These are phyloP conservation scores for Hydropotes inermis DNA, from an alignment of 2,113 vertebrate genomes.

Conservation along the genomic window DNA sequence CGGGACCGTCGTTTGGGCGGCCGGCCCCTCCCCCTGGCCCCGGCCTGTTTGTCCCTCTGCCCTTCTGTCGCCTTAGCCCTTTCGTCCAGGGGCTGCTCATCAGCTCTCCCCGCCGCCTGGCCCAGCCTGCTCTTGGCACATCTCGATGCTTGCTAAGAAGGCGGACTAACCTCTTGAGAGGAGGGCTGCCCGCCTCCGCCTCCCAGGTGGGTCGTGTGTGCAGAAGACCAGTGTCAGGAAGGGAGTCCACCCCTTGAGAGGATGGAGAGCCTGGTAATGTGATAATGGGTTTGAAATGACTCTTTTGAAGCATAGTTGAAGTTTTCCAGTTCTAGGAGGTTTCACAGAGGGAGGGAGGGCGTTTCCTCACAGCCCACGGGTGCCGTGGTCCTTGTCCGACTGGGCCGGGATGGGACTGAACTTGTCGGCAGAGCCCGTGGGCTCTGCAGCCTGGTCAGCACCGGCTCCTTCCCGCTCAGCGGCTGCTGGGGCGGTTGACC, in stretches of 20 bases:
- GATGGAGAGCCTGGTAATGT: neutral
- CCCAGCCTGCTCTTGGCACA: neutral
- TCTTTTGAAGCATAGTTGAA: neutral
- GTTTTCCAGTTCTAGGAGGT: neutral
- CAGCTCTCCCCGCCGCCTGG: neutral
- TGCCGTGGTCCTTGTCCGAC: neutral
- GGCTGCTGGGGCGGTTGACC: neutral
- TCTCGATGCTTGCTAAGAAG: neutral
- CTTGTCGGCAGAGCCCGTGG: accelerated
- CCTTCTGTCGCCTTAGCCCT: neutral
- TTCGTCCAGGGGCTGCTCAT: no score
- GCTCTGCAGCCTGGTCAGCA: neutral
- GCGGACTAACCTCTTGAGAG: neutral
- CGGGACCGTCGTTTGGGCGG: neutral
- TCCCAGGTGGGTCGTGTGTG: neutral
- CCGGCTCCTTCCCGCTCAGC: neutral
- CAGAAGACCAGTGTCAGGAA: neutral
- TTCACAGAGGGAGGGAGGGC: neutral
- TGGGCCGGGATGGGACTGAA: neutral
- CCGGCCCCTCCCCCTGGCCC: neutral
- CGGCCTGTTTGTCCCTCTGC: neutral
- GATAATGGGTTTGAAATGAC: neutral
- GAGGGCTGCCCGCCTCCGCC: neutral
- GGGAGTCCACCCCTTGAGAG: neutral
- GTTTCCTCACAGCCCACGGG: neutral